Evolutionary conservation across 2,113 vertebrate genomes (phyloP).

Genomic region (Numida meleagris): DNA sequence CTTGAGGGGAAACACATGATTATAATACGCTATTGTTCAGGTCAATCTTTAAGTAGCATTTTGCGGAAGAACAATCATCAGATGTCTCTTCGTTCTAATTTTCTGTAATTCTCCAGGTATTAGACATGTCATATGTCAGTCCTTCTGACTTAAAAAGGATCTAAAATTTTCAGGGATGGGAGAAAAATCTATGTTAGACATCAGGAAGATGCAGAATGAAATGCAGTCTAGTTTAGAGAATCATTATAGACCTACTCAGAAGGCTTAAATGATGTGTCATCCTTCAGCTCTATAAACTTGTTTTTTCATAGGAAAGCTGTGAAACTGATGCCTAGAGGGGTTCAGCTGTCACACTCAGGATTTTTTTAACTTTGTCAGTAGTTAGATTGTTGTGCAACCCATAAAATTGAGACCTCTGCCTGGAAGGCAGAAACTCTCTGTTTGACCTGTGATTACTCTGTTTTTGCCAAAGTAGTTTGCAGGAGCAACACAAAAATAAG

Average conservation of each 20-base stretch:
- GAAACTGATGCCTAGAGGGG: neutral
- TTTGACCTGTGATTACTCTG: neutral
- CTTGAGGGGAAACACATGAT: neutral
- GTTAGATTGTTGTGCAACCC: neutral
- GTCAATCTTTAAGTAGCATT: neutral
- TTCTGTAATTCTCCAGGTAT: neutral
- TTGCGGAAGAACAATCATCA: neutral
- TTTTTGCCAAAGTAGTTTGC: neutral
- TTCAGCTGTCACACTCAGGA: neutral
- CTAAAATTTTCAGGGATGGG: neutral
- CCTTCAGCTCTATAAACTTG: neutral
- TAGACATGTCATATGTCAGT: neutral
- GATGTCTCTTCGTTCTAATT: neutral
- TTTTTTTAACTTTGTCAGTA: neutral
- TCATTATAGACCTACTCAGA: neutral
- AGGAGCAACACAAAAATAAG: neutral
- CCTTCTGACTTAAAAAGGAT: neutral
- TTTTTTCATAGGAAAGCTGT: neutral
- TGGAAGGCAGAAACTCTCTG: neutral
- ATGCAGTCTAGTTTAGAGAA: neutral
- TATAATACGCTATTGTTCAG: neutral
- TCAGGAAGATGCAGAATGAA: neutral
- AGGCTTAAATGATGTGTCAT: neutral
- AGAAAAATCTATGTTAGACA: neutral
- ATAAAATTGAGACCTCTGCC: constrained; percentile 23